phyloP scores from a whole-genome alignment of 2,888 invertebrate species.

The Plagodis pulveraria region DNA sequence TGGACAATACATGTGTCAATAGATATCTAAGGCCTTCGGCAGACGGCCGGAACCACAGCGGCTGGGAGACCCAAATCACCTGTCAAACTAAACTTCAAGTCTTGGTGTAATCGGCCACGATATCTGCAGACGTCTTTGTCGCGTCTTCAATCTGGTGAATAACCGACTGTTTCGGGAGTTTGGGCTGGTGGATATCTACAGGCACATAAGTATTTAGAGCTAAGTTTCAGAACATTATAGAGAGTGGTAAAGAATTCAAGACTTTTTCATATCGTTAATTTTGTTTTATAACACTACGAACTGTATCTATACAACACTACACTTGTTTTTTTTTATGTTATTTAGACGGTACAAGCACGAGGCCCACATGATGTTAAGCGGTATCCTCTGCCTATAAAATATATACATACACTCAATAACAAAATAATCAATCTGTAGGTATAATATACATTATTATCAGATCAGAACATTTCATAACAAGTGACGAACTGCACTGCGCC shows the following conservation, averaged over 20 bases:
- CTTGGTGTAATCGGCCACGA: constrained; percentile 64
- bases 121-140: constrained; percentile 78
- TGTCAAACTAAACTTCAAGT: constrained; percentile 72
- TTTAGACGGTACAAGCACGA: too few species aligned
- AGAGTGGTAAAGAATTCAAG: too few species aligned
- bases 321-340: too few species aligned
- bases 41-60: constrained; percentile 67
- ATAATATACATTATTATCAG: background rate
- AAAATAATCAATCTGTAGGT: too few species aligned
- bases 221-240: background rate
- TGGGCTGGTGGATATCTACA: constrained; percentile 11
- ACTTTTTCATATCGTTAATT: too few species aligned
- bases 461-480: background rate
- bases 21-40: constrained; percentile 51
- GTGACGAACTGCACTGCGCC: too few species aligned
- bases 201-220: background rate
- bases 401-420: too few species aligned
- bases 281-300: too few species aligned
- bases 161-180: constrained; percentile 55
- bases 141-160: constrained; percentile 66
- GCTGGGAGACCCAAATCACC: constrained; percentile 78
- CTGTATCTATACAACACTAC: too few species aligned
- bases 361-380: too few species aligned
- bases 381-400: too few species aligned
- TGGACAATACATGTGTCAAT: constrained; percentile 61